Base-by-base conservation (phyloP, 2,797 vertebrate species). In the Scarus forsteni region DNA sequence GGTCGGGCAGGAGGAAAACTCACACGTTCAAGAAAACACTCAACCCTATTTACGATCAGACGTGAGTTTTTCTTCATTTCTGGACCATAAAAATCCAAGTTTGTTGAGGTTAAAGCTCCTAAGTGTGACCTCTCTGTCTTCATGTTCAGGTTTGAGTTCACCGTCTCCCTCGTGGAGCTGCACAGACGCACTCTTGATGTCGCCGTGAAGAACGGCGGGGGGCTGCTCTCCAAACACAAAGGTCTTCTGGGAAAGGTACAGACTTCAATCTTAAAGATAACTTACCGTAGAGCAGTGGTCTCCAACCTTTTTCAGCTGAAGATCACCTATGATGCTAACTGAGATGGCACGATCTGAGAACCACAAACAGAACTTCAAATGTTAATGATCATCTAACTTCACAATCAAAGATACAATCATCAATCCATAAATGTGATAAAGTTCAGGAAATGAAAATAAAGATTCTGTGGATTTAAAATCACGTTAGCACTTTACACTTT, bases 1-100 rank as follows among this genome's bases (percentile, higher is more conserved):
- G 98, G 55, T 98, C 98, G 0, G 98, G 98, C 64, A 91, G 97
- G 81, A 95, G 98, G 93, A 99, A 99, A 96, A 99, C 97, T 39
- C 94, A 93, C 5, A 97, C 96, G 0, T 76, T 90, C 0, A 99
- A 99, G 95, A 99, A 96, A 89, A 96, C 87, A 0, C 91, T 98
- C 42, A 98, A 97, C 86, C 98, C 98, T 0, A 77, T 95, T 40
- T 99, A 94, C 39, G 97, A 99, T 83, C 95, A 98, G 85, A 97
- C 95, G 98, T 99, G 87, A 65, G 94, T 11, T 9, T 7, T 10
- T 11, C n/a, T n/a, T 19, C 10, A 18, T 9, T 2, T 7, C 49
- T 11, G 49, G 19, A 50, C 3, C 7, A 5, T 5, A 1, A 1
- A n/a, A 48, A 10, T 39, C 38, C 1, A 39, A 10, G 38, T 39